Percentiles rank a stretch among this genome's conserved stretches.
Evolutionary conservation across 2,113 vertebrate genomes (phyloP).

Genomic region (Phalacrocorax brasilianus): DNA sequence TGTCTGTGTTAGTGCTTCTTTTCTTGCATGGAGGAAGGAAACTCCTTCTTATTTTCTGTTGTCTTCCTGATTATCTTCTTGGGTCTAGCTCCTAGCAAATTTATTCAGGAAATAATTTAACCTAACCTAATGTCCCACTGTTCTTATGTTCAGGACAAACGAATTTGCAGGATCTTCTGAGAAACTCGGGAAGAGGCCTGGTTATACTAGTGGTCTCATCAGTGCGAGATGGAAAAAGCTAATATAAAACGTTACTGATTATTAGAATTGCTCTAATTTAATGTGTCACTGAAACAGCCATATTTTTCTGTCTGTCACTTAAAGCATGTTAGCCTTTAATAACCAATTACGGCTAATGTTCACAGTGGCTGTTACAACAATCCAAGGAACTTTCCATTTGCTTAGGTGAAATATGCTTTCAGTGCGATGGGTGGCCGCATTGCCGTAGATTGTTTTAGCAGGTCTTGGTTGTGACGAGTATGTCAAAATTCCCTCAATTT

Average conservation of each 20-base stretch:
- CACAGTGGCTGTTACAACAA: not conserved
- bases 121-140: not conserved
- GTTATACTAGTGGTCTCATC: not conserved
- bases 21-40: not conserved
- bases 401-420: not conserved
- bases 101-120: not conserved
- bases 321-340: not conserved
- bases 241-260: not conserved
- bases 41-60: not conserved
- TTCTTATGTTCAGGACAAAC: not conserved
- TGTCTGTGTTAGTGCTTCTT: not conserved
- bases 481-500: not conserved
- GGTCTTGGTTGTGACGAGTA: not conserved
- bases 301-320: constrained; percentile 1
- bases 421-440: not conserved
- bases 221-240: not conserved
- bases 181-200: not conserved
- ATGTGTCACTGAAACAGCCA: not conserved
- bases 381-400: not conserved
- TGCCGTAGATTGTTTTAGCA: not conserved
- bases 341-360: not conserved
- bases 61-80: not conserved
- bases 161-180: not conserved
- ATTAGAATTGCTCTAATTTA: not conserved
- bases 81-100: not conserved